These are phyloP conservation scores for Pluvianellus socialis DNA, from an alignment of 2,113 vertebrate genomes.

Conservation along the genomic window DNA sequence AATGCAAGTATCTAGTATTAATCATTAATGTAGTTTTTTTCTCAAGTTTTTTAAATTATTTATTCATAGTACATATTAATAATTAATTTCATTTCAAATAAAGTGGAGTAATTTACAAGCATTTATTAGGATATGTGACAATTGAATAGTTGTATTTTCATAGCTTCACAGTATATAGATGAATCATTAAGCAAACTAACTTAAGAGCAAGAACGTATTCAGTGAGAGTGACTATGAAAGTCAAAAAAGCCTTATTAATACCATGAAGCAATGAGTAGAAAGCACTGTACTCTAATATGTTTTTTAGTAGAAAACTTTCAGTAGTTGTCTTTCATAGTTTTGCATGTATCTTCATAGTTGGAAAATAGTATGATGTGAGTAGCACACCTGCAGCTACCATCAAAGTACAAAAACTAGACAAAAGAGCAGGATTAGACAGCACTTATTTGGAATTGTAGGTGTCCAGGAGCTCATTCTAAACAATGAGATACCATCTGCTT, in stretches of 20 bases:
- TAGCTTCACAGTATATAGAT: not conserved
- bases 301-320: not conserved
- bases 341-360: not conserved
- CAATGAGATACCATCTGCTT: constrained; percentile 71
- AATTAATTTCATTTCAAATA: not conserved
- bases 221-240: not conserved
- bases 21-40: not conserved
- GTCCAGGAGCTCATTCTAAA: constrained; percentile 37
- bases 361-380: not conserved
- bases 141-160: not conserved
- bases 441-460: constrained; percentile 53
- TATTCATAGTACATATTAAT: not conserved
- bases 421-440: constrained; percentile 71
- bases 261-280: not conserved
- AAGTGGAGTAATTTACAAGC: not conserved
- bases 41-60: not conserved
- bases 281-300: not conserved
- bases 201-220: not conserved
- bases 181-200: not conserved
- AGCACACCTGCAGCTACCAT: constrained; percentile 64
- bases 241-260: not conserved
- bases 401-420: constrained; percentile 71
- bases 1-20: not conserved
- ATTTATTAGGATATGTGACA: not conserved
- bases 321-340: not conserved